phyloP scores from a whole-genome alignment of 2,797 vertebrate species.

The Pogoniulus pusillus region DNA sequence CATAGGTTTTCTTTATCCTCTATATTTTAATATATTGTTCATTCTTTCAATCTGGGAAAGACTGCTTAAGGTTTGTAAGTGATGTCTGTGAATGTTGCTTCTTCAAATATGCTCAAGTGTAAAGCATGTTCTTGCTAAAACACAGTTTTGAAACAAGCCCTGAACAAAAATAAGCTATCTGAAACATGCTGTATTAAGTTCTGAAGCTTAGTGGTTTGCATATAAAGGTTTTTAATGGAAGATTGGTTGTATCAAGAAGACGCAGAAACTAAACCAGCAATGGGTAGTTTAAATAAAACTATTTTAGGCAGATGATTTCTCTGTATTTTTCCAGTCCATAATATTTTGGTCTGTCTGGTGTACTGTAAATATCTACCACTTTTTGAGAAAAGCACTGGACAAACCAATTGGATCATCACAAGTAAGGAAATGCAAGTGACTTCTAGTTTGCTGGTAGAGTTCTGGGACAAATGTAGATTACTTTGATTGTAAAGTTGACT shows the following conservation, averaged over 20 bases:
- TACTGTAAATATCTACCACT: neutral
- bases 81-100: neutral
- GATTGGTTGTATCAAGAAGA: neutral
- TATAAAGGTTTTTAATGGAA: neutral
- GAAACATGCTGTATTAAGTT: neutral
- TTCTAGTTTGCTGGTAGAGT: neutral
- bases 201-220: neutral
- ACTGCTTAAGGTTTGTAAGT: neutral
- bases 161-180: neutral
- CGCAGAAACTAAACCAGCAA: neutral
- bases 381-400: neutral
- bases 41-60: neutral
- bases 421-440: neutral
- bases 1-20: neutral
- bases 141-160: neutral
- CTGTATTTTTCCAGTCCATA: neutral
- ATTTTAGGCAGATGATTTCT: neutral
- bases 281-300: neutral
- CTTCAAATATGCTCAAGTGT: neutral
- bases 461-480: neutral
- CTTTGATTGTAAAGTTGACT: neutral
- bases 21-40: neutral
- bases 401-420: neutral
- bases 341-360: neutral
- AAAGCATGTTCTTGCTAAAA: neutral